Evolutionary conservation across 2,888 invertebrate species (phyloP).

Genomic region (Muscina levida): DNA sequence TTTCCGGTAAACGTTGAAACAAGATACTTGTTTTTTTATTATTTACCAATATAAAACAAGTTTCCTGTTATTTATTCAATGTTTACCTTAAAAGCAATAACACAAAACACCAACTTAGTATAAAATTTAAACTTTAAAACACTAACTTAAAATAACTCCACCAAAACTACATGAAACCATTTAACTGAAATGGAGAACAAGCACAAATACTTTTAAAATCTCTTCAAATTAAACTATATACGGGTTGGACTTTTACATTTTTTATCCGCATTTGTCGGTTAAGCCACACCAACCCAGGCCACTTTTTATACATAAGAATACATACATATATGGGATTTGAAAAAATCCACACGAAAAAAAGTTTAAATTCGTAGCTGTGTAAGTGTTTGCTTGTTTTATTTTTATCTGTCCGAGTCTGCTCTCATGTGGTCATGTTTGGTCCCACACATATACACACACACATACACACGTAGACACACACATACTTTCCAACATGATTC

Average conservation of each 20-base stretch:
- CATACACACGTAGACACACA: slow-evolving; percentile 1
- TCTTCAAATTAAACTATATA: slow-evolving; percentile 37
- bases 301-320: slow-evolving; percentile 5
- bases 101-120: slow-evolving; percentile 9
- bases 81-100: too few species aligned
- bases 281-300: slow-evolving; percentile 35
- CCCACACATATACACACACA: slow-evolving; percentile 25
- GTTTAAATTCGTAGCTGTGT: not conserved
- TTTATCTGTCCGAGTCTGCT: slow-evolving; percentile 59
- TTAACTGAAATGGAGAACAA: not conserved
- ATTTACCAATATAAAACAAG: too few species aligned
- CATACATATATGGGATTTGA: too few species aligned
- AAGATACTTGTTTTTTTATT: too few species aligned
- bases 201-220: slow-evolving; percentile 33
- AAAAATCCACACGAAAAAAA: too few species aligned
- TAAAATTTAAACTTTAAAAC: not conserved
- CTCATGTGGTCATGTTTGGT: slow-evolving; percentile 60
- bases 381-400: slow-evolving; percentile 15
- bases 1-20: too few species aligned
- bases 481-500: not conserved
- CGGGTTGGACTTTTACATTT: not conserved
- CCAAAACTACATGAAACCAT: not conserved
- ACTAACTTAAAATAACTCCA: slow-evolving; percentile 8
- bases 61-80: too few species aligned
- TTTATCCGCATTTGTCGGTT: slow-evolving; percentile 5